Percentiles rank a stretch among this genome's conserved stretches.
Conservation (phyloP, 2,797 vertebrate genomes). For the Sparidentex hasta region DNA sequence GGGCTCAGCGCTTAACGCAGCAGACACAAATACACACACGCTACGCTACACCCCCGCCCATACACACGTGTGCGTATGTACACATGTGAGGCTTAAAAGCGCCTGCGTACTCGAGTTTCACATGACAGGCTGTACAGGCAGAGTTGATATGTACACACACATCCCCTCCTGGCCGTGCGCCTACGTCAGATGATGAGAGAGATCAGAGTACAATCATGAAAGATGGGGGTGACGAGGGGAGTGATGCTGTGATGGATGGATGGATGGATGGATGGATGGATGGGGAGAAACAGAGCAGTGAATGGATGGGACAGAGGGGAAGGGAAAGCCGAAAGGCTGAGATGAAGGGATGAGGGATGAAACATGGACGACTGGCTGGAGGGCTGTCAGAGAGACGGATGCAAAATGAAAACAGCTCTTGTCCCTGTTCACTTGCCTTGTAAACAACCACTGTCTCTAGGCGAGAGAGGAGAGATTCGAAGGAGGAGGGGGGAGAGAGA, state of each 20-base stretch:
- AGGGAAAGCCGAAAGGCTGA: not conserved
- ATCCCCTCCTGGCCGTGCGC: slow-evolving; percentile 1
- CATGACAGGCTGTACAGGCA: slow-evolving; percentile 18
- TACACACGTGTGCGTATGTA: slow-evolving; percentile 50
- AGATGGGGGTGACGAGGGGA: slow-evolving; percentile 4
- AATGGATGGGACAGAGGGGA: not conserved
- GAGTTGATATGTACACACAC: not conserved
- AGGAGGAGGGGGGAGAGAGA: not conserved
- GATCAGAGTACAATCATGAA: slow-evolving; percentile 18
- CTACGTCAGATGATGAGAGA: slow-evolving; percentile 13
- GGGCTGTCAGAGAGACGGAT: slow-evolving; percentile 16
- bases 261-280: slow-evolving; percentile 1
- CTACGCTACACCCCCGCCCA: slow-evolving; percentile 29
- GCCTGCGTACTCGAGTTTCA: slow-evolving; percentile 44
- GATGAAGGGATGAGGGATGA: slow-evolving; percentile 5
- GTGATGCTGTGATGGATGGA: slow-evolving; percentile 3
- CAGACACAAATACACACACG: slow-evolving; percentile 53
- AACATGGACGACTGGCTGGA: slow-evolving; percentile 30
- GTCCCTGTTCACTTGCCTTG: slow-evolving; percentile 51
- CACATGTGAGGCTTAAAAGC: slow-evolving; percentile 50
- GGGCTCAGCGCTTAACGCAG: slow-evolving; percentile 54
- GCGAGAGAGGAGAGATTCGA: slow-evolving; percentile 47
- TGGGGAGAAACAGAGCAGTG: too few species aligned
- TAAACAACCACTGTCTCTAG: slow-evolving; percentile 72
- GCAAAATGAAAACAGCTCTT: slow-evolving; percentile 55